Evolutionary conservation across 2,113 vertebrate species (phyloP).

Genomic region (Bos indicus): DNA sequence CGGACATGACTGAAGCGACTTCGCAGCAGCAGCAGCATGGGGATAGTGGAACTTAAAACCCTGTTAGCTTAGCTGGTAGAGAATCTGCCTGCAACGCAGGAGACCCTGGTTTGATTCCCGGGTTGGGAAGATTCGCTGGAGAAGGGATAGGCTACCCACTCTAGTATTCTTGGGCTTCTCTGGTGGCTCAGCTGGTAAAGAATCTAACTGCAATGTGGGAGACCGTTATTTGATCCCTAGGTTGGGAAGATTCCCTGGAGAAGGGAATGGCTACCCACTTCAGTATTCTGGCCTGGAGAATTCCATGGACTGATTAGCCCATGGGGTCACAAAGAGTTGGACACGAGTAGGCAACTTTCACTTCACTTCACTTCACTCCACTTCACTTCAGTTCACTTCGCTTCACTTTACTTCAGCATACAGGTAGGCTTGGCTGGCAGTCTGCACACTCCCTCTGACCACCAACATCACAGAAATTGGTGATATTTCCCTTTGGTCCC

Average conservation of each 20-base stretch:
- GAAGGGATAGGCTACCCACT: not conserved
- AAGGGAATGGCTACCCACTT: not conserved
- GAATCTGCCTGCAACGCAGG: not conserved
- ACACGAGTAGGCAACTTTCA: not conserved
- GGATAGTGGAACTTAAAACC: not conserved
- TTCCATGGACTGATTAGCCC: not conserved
- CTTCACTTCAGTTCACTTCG: not conserved
- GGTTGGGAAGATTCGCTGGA: not conserved
- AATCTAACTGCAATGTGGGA: not conserved
- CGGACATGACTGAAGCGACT: too few species aligned
- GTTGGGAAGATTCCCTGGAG: not conserved
- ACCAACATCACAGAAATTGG: accelerated
- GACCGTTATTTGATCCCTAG: not conserved
- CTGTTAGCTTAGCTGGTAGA: not conserved
- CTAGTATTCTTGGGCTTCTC: not conserved
- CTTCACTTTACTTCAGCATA: not conserved
- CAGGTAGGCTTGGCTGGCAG: accelerated
- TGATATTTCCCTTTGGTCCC: not conserved
- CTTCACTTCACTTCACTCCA: not conserved
- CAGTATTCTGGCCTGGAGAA: not conserved
- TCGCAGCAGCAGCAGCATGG: too few species aligned
- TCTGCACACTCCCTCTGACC: accelerated
- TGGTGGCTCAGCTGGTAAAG: not conserved
- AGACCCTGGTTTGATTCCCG: not conserved
- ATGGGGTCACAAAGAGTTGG: not conserved